A percentile compares a stretch with the other conserved stretches of the same genome.
These are phyloP conservation scores for Eupithecia subumbrata DNA, from an alignment of 2,888 invertebrate species.

Conservation along the genomic window DNA sequence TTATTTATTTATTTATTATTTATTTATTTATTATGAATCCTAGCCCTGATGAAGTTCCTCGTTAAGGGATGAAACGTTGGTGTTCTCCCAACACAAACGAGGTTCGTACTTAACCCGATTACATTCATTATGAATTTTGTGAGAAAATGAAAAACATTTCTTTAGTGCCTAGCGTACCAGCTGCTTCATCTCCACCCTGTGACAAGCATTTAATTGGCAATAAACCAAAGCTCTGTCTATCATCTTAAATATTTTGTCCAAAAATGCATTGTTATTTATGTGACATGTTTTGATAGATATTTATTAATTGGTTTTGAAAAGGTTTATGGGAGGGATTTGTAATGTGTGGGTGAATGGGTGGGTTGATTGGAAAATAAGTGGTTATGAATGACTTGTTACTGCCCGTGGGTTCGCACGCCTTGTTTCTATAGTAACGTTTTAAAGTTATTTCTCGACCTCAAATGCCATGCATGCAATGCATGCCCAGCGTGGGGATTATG, in stretches of 20 bases:
- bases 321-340: slow-evolving; percentile 18
- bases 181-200: not conserved
- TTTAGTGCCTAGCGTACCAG: not conserved
- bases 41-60: too few relatives aligned
- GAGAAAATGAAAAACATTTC: too few relatives aligned
- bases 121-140: too few relatives aligned
- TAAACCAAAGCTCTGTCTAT: slow-evolving; percentile 26
- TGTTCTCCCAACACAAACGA: too few relatives aligned
- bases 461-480: too few relatives aligned
- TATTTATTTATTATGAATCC: too few relatives aligned
- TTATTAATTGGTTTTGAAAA: slow-evolving; percentile 28
- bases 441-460: too few relatives aligned
- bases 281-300: slow-evolving; percentile 25
- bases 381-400: not conserved
- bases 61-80: too few relatives aligned
- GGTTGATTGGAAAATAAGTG: not conserved
- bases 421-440: not conserved
- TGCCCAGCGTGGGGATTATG: too few relatives aligned
- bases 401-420: not conserved
- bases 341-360: slow-evolving; percentile 13
- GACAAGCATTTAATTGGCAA: slow-evolving; percentile 19
- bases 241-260: slow-evolving; percentile 27
- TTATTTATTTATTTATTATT: too few relatives aligned
- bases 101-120: too few relatives aligned
- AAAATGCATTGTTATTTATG: slow-evolving; percentile 28